Evolutionary conservation across 2,888 invertebrate genomes (phyloP), one percentile per base, ranked within the genome.

Genomic region (Aphodius granarius): DNA sequence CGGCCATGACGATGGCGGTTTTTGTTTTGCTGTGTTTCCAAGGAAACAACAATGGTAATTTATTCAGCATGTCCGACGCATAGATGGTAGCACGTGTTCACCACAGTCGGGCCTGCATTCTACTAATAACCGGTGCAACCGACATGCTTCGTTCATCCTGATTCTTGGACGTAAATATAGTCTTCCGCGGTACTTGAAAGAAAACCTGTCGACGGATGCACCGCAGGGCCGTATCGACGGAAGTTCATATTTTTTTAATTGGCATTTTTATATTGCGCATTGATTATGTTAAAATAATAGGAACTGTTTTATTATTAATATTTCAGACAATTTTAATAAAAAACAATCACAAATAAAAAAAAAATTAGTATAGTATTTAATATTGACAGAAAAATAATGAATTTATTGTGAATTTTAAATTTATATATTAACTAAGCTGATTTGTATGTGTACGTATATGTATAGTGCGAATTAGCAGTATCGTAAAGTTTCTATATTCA

Each of bases 11-110:
- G 43, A 13, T 84, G 43, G 43, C 43, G 43, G 43, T 84, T 85
- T 85, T 86, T 84, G 85, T 85, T 85, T 86, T 86, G 81, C 81
- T 83, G 78, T 82, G 84, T 86, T 85, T 85, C 86, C 86, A 86
- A 85, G 86, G 85, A 83, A 86, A 87, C 86, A 83, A 79, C 78
- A 83, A 82, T 78, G 77, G 78, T 75, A 81, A 75, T 77, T 81
- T 79, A 75, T 78, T 76, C 76, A 81, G 73, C 79, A 78, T 78
- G 66, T 16, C 43, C 43, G 43, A 43, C 43, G 43, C 13, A 43
- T n/a, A 43, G 20, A 21, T 19, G 20, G 19, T 71, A 43, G 71
- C 71, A 71, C 71, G 43, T 43, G 43, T 43, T 43, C 43, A 43
- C 43, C 43, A 43, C 43, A 43, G 43, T 9, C 9, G 6, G 43